phyloP scores from a whole-genome alignment of 2,888 invertebrate genomes.

The Dorcus hopei region DNA sequence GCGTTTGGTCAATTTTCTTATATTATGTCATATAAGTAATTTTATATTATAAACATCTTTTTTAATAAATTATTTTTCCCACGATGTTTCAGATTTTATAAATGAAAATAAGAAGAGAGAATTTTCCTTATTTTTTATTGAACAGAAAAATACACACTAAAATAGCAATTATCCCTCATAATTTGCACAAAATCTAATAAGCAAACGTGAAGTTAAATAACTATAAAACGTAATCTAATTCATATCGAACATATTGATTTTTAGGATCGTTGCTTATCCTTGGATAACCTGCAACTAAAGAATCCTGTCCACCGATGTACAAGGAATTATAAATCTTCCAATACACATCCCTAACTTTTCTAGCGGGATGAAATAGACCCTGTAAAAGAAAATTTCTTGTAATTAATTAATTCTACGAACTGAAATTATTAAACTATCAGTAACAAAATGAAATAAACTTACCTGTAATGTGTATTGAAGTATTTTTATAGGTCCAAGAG shows the following conservation, averaged over 20 bases:
- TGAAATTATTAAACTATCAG: not conserved
- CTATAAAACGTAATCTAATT: slow-evolving; percentile 90
- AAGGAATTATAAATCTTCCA: slow-evolving; percentile 99
- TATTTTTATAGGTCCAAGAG: slow-evolving; percentile 94
- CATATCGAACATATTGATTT: slow-evolving; percentile 89
- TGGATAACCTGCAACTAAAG: slow-evolving; percentile 96
- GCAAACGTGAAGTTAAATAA: too few relatives aligned
- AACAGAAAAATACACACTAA: too few relatives aligned
- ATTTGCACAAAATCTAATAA: too few relatives aligned
- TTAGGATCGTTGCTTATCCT: slow-evolving; percentile 92
- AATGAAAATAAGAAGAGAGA: too few relatives aligned
- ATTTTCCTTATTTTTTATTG: too few relatives aligned
- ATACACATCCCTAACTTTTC: slow-evolving; percentile 98
- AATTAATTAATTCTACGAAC: not conserved
- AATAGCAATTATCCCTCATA: too few relatives aligned
- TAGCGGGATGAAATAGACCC: slow-evolving; percentile 97
- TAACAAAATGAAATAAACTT: slow-evolving; percentile 26
- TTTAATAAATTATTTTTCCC: too few relatives aligned
- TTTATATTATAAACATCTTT: too few relatives aligned
- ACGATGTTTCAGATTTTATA: too few relatives aligned
- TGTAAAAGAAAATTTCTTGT: slow-evolving; percentile 49
- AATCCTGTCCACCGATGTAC: slow-evolving; percentile 98
- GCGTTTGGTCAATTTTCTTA: too few relatives aligned
- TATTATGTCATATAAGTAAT: too few relatives aligned
- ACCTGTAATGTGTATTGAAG: slow-evolving; percentile 95